Base-by-base conservation (phyloP, 2,113 vertebrate species). In the Mixornis gularis region DNA sequence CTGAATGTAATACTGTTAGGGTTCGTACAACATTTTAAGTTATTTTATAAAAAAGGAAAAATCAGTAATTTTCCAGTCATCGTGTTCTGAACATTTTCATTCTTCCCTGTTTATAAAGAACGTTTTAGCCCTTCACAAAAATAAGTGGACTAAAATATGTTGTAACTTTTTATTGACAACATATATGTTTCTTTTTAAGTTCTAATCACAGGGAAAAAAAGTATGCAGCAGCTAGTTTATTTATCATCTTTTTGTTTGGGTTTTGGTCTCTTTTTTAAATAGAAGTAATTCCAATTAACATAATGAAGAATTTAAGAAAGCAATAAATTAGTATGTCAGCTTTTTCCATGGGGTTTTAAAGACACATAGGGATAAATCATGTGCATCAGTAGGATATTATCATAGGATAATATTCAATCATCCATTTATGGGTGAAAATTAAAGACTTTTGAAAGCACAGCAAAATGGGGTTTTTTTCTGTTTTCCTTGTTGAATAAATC, bases 151-250 rank as follows among this genome's bases (percentile, higher is more conserved):
- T 38, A 72, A 72, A 79, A 62, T 4, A 65, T 29, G 46, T 10
- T 34, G 21, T 38, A 49, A 73, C 48, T 3, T 38, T 80, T 77
- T 65, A 17, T 24, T 66, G 7, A 46, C 8, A 78, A 22, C 1
- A 6, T 44, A 32, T 26, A 11, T 62, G 13, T 44, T 56, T 7
- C 1, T 58, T 89, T 72, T 69, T 34, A 13, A 80, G 3, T 79
- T 94, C 32, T 70, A 65, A 48, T 8, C 12, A 60, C 5, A 36
- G 30, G 12, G 18, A 3, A 65, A 65, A 63, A 88, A 71, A 30
- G 38, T 38, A 38, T 3, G 1, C 2, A 32, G 1, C 1, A 6
- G 3, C 6, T 78, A 29, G 16, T 17, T 6, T 3, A 55, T 38
- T 76, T 1, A 2, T 34, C 1, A 3, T 51, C 9, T 30, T 3